Evolutionary conservation across 30 jellyfish, hydroid and myxozoan genomes (phyloP).

Genomic region (Cassiopea andromeda): DNA sequence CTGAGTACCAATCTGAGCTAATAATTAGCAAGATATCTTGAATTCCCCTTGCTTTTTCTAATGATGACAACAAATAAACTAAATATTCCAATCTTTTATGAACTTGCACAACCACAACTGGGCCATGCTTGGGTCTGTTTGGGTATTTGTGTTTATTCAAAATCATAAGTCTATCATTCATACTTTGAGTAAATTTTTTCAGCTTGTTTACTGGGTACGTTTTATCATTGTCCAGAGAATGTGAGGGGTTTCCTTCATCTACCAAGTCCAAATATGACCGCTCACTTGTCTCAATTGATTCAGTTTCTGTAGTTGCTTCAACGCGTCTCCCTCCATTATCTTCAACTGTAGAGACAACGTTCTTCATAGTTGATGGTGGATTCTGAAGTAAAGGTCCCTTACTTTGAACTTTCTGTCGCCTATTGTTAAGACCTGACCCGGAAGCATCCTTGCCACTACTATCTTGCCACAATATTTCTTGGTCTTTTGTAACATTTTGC

Average conservation of each 20-base stretch:
- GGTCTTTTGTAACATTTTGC: background rate
- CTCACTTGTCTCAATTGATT: background rate
- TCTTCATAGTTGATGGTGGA: background rate
- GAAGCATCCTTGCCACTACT: conserved; percentile 15
- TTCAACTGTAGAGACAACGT: background rate
- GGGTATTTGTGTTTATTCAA: conserved; percentile 65
- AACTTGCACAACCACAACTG: conserved; percentile 86
- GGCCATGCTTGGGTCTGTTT: conserved; percentile 66
- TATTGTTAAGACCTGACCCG: conserved; percentile 30
- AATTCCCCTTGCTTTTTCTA: conserved; percentile 80
- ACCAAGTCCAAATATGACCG: conserved; percentile 31
- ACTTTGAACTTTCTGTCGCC: background rate
- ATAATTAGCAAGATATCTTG: conserved; percentile 72
- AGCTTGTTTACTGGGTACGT: conserved; percentile 57
- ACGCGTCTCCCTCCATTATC: background rate
- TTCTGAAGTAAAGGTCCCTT: background rate
- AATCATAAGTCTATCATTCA: conserved; percentile 70
- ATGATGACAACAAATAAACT: conserved; percentile 76
- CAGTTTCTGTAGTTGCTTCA: background rate
- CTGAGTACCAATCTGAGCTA: conserved; percentile 91
- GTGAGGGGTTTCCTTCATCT: conserved; percentile 58
- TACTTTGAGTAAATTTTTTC: conserved; percentile 48
- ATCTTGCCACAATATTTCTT: conserved; percentile 8
- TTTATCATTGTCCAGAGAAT: conserved; percentile 47
- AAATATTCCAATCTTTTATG: conserved; percentile 91